These are phyloP conservation scores for Limanda limanda DNA, from an alignment of 2,113 vertebrate genomes.

Conservation along the genomic window DNA sequence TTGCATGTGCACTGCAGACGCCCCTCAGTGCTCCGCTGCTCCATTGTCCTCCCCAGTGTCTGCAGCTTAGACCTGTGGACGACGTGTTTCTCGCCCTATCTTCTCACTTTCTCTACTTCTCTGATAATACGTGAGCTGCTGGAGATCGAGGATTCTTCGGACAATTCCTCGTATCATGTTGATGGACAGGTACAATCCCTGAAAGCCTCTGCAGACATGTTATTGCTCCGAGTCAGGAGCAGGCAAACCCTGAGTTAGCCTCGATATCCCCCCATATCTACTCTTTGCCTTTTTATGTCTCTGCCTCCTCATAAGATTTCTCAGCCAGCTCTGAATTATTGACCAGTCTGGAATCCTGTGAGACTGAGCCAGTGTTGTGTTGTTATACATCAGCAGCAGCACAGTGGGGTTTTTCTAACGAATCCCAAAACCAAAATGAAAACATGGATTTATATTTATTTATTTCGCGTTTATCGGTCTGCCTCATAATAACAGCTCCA, in stretches of 20 bases:
- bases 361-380: constrained; percentile 47
- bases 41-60: constrained; percentile 21
- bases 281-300: constrained; percentile 36
- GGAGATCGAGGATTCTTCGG: constrained; percentile 42
- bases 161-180: constrained; percentile 21
- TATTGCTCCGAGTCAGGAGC: constrained; percentile 75
- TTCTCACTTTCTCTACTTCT: constrained; percentile 15
- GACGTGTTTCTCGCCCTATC: neutral
- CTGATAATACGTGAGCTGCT: constrained; percentile 10
- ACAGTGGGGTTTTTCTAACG: constrained; percentile 21
- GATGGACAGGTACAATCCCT: constrained; percentile 73
- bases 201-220: constrained; percentile 67
- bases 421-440: constrained; percentile 34
- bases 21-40: constrained; percentile 21
- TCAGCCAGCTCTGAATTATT: constrained; percentile 75
- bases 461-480: neutral
- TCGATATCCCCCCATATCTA: constrained; percentile 43
- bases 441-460: constrained; percentile 12
- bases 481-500: neutral
- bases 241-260: constrained; percentile 52
- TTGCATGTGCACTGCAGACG: constrained; percentile 55
- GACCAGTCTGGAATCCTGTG: constrained; percentile 66
- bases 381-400: constrained; percentile 55
- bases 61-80: constrained; percentile 1
- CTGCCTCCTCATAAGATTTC: constrained; percentile 64